A percentile compares a stretch with the other conserved stretches of the same genome.
These are phyloP conservation scores for Drosophila equinoxialis DNA, from an alignment of 1,140 invertebrate genomes.

Conservation along the genomic window DNA sequence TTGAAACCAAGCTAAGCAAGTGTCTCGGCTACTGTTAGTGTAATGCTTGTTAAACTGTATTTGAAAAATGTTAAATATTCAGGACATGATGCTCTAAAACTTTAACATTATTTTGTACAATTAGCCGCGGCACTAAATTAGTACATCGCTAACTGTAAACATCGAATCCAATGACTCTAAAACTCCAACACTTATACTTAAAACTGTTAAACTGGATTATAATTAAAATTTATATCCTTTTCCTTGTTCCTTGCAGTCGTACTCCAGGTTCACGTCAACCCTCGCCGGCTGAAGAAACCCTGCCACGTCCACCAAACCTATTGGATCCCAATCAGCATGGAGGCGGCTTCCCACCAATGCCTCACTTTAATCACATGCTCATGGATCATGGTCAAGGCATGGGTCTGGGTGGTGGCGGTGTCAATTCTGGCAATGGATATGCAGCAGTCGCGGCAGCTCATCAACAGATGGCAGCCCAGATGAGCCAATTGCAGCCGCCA, in stretches of 20 bases:
- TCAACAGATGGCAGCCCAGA: slow-evolving; percentile 79
- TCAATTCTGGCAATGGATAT: slow-evolving; percentile 61
- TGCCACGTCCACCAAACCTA: slow-evolving; percentile 71
- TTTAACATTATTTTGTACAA: background rate
- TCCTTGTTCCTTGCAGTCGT: slow-evolving; percentile 85
- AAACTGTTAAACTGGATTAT: background rate
- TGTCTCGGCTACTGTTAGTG: background rate
- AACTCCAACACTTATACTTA: slow-evolving; percentile 21
- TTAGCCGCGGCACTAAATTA: too few relatives aligned
- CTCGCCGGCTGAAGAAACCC: slow-evolving; percentile 91
- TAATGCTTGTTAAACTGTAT: background rate
- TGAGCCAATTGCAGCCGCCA: slow-evolving; percentile 81
- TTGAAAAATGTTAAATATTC: background rate
- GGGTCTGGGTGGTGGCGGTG: slow-evolving; percentile 55
- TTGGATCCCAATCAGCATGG: slow-evolving; percentile 72
- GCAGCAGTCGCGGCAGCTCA: slow-evolving; percentile 48
- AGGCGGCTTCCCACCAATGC: slow-evolving; percentile 69
- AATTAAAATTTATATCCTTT: background rate
- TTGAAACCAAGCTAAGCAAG: background rate
- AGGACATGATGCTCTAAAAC: background rate
- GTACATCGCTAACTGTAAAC: too few relatives aligned
- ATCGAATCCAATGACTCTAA: background rate
- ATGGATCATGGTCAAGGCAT: slow-evolving; percentile 80
- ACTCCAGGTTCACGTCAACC: slow-evolving; percentile 95
- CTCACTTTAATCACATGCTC: slow-evolving; percentile 81